Evolutionary conservation across 1,140 invertebrate species (phyloP).

Genomic region (Drosophila leontia): DNA sequence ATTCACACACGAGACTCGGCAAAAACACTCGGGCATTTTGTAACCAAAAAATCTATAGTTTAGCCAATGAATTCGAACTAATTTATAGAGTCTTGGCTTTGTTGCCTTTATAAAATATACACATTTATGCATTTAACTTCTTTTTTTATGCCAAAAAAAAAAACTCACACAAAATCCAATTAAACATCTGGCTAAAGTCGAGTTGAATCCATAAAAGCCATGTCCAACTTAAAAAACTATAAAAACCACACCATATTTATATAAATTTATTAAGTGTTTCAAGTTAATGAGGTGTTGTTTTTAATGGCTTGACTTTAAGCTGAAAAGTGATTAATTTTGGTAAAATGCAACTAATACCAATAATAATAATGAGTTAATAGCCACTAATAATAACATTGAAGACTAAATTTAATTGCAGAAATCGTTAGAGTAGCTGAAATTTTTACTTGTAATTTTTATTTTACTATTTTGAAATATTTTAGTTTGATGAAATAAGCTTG

Average conservation of each 20-base stretch:
- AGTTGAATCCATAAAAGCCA: background rate
- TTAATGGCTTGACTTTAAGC: slow-evolving; percentile 8
- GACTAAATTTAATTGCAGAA: background rate
- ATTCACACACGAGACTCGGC: slow-evolving; percentile 20
- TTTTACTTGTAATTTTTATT: background rate
- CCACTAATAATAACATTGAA: background rate
- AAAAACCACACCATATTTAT: slow-evolving; percentile 12
- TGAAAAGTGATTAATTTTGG: background rate
- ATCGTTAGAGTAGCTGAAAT: background rate
- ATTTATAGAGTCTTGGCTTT: background rate
- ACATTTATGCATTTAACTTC: background rate
- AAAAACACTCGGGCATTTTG: background rate
- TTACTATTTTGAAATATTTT: background rate
- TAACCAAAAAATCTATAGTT: background rate
- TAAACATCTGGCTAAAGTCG: background rate
- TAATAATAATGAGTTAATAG: background rate
- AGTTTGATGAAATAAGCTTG: background rate
- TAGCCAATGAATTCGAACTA: background rate
- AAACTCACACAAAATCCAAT: slow-evolving; percentile 3
- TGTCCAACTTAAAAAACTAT: slow-evolving; percentile 6
- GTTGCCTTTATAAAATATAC: background rate
- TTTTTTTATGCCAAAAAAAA: slow-evolving; percentile 9
- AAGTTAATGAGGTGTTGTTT: slow-evolving; percentile 18
- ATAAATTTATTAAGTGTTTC: slow-evolving; percentile 15
- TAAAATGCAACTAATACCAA: slow-evolving; percentile 3